Conservation (phyloP, 2,888 invertebrate genomes). For the Sycophila texana region DNA sequence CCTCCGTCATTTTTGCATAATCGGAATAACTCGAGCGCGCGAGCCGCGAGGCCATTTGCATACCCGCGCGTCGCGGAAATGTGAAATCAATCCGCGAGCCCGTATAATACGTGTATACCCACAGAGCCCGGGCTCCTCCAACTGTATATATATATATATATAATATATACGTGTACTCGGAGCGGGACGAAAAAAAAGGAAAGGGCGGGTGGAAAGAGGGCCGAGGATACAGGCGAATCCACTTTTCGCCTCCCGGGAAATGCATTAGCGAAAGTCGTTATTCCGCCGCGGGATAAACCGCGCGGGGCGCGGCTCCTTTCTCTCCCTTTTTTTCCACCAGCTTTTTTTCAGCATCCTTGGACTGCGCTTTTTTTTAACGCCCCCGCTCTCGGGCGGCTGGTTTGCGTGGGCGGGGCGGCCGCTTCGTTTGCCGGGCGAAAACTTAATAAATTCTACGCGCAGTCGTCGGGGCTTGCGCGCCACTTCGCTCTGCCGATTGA, state of each 20-base stretch:
- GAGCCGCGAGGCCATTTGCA: constrained; percentile 57
- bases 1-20: constrained; percentile 57
- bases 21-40: constrained; percentile 56
- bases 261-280: constrained; percentile 60
- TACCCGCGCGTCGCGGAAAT: constrained; percentile 61
- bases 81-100: constrained; percentile 62
- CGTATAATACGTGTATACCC: constrained; percentile 4
- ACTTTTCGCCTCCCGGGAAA: constrained; percentile 57
- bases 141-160: not conserved
- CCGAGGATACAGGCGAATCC: constrained; percentile 57
- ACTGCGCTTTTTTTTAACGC: too few relatives aligned
- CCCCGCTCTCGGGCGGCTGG: not conserved
- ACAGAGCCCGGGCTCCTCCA: too few relatives aligned
- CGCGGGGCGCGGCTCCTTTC: constrained; percentile 7
- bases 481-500: too few relatives aligned
- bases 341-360: not conserved
- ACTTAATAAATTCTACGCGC: too few relatives aligned
- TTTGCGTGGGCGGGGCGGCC: not conserved
- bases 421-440: too few relatives aligned
- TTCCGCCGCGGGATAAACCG: constrained; percentile 44
- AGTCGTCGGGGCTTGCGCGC: too few relatives aligned
- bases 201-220: constrained; percentile 15
- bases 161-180: not conserved
- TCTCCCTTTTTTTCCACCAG: not conserved
- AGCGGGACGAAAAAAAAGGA: not conserved